Conservation (phyloP, 2,888 invertebrate genomes). For the Melanostoma scalare region DNA sequence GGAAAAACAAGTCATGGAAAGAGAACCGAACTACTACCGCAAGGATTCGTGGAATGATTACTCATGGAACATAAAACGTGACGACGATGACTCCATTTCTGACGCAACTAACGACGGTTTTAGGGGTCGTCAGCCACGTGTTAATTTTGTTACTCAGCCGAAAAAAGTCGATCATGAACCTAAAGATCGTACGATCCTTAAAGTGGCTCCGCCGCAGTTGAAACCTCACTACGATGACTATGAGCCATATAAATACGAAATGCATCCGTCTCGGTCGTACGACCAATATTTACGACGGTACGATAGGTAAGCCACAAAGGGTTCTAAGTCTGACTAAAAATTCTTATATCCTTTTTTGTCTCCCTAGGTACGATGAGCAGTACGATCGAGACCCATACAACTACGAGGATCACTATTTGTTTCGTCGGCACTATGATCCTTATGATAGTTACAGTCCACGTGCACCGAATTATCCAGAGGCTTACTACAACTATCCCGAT, state of each 20-base stretch:
- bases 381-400: slow-evolving; percentile 80
- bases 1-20: slow-evolving; percentile 78
- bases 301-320: slow-evolving; percentile 77
- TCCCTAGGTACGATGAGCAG: slow-evolving; percentile 79
- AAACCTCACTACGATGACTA: slow-evolving; percentile 74
- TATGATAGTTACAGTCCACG: slow-evolving; percentile 81
- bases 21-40: slow-evolving; percentile 84
- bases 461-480: slow-evolving; percentile 79
- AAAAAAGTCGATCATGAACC: slow-evolving; percentile 78
- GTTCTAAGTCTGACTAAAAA: too few species aligned
- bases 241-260: slow-evolving; percentile 75
- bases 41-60: slow-evolving; percentile 85
- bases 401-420: slow-evolving; percentile 79
- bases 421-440: slow-evolving; percentile 80
- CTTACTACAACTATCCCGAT: slow-evolving; percentile 81
- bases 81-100: slow-evolving; percentile 82
- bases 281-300: slow-evolving; percentile 81
- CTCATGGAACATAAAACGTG: slow-evolving; percentile 82
- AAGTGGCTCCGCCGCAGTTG: slow-evolving; percentile 72
- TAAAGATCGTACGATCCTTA: slow-evolving; percentile 74
- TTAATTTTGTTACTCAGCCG: slow-evolving; percentile 87
- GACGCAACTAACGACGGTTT: slow-evolving; percentile 84
- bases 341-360: neutral
- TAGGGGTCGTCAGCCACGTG: slow-evolving; percentile 85
- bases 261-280: slow-evolving; percentile 80